Percentiles rank a stretch among this genome's conserved stretches.
phyloP scores from a whole-genome alignment of 2,888 invertebrate species.

The Dysmachus trigonus region DNA sequence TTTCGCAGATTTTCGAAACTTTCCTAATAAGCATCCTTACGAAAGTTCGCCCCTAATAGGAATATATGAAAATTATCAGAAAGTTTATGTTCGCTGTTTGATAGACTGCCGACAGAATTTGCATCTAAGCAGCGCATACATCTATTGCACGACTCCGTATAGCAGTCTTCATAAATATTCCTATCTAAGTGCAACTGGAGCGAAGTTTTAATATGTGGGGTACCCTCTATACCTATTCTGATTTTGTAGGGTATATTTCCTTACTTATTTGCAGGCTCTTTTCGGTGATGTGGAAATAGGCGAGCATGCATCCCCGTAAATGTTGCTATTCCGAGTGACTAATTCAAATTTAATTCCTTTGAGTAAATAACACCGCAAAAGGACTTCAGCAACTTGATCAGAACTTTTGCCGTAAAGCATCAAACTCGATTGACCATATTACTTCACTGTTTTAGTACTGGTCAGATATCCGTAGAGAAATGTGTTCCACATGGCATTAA shows the following conservation, averaged over 20 bases:
- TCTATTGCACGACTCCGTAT: not conserved
- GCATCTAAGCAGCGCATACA: not conserved
- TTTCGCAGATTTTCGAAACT: not conserved
- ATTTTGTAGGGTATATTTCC: not conserved
- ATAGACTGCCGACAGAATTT: not conserved
- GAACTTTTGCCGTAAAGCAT: not conserved
- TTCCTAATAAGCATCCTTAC: not conserved
- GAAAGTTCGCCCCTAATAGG: not conserved
- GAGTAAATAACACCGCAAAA: not conserved
- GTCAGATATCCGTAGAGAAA: not conserved
- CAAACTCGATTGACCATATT: not conserved
- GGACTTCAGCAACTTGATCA: not conserved
- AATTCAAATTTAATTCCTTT: not conserved
- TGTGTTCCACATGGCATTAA: not conserved
- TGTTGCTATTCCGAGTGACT: not conserved
- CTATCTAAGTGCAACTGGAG: not conserved
- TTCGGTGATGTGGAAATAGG: not conserved
- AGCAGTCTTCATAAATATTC: not conserved
- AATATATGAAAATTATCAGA: not conserved
- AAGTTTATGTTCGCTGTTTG: not conserved
- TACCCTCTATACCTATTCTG: not conserved
- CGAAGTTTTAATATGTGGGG: not conserved
- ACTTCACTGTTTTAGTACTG: not conserved
- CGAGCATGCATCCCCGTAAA: not conserved
- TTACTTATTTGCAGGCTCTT: not conserved